Conservation (phyloP, 2,797 vertebrate species). For the Sebastolobus altivelis region DNA sequence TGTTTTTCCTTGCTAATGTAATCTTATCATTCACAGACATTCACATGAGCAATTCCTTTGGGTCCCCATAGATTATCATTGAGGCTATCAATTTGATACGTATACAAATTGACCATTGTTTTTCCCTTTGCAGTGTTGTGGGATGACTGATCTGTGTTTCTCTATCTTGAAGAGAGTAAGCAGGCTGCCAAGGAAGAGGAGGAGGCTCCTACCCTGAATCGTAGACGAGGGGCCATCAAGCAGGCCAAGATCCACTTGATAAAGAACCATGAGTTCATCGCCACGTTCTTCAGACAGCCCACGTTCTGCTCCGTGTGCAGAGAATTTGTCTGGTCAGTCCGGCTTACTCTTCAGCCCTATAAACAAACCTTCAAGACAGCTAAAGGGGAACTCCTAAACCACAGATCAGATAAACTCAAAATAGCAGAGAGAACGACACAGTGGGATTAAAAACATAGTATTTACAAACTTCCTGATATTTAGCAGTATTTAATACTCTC, state of each 20-base stretch:
- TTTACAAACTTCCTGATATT: conserved; percentile 14
- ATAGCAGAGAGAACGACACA: background rate
- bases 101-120: conserved; percentile 17
- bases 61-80: background rate
- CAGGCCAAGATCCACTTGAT: conserved; percentile 99
- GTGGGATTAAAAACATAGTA: background rate
- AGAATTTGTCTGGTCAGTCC: conserved; percentile 98
- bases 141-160: conserved; percentile 20
- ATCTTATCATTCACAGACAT: conserved; percentile 12
- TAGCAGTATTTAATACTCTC: background rate
- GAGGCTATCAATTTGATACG: background rate
- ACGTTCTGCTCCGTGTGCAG: conserved; percentile 99
- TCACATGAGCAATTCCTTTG: background rate
- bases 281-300: conserved; percentile 97
- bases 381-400: conserved; percentile 4
- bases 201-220: conserved; percentile 89
- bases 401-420: conserved; percentile 22
- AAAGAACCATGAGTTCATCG: conserved; percentile 98
- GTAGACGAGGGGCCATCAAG: conserved; percentile 96
- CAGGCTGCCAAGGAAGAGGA: conserved; percentile 87
- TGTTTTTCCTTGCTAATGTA: conserved; percentile 1
- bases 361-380: conserved; percentile 7
- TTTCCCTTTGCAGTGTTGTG: conserved; percentile 26
- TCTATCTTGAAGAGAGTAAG: conserved; percentile 85
- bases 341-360: background rate